Evolutionary conservation across 2,888 invertebrate genomes (phyloP), one percentile per base, ranked within the genome.

Genomic region (Hofmannophila pseudospretella): DNA sequence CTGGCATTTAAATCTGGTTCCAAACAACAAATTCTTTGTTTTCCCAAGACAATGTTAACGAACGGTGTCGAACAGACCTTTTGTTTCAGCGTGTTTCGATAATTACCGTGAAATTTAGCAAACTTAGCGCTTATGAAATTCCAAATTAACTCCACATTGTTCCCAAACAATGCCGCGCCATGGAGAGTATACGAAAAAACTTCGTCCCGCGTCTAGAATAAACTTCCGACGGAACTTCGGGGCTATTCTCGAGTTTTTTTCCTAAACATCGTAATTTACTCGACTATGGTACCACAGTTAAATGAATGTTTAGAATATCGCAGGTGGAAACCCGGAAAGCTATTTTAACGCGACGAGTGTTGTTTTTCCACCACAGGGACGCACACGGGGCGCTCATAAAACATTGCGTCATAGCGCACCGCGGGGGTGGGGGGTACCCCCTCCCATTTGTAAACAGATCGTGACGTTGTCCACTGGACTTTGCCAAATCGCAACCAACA

Each of bases 281-380:
- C 44, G 31, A 33, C 44, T 43, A 38, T 38, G 43, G 42, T 39
- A 44, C 47, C 40, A 56, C 57, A 54, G 58, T 64, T 53, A 50
- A 68, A 67, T 64, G 49, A 61, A 58, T 70, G 67, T 67, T 66
- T 66, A 52, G 52, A 50, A 49, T 47, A 51, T 54, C 62, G 54
- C 66, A 71, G 68, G 70, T 72, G 70, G 65, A 54, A 77, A 73
- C 68, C 65, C 67, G 74, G 73, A 77, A 79, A 75, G 79, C 80
- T 82, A 84, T 86, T 81, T 84, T 70, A 68, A 76, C 67, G 55
- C 56, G 55, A 51, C 58, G 60, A 65, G 57, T 71, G 74, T 81
- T 81, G 76, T 80, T 84, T 81, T 82, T 81, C 84, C 77, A 74
- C 71, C 78, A 75, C 75, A 66, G 79, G 79, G 76, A 79, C 77